Evolutionary conservation across 2,797 vertebrate genomes (phyloP).

Genomic region (Sternarchorhynchus goeldii): DNA sequence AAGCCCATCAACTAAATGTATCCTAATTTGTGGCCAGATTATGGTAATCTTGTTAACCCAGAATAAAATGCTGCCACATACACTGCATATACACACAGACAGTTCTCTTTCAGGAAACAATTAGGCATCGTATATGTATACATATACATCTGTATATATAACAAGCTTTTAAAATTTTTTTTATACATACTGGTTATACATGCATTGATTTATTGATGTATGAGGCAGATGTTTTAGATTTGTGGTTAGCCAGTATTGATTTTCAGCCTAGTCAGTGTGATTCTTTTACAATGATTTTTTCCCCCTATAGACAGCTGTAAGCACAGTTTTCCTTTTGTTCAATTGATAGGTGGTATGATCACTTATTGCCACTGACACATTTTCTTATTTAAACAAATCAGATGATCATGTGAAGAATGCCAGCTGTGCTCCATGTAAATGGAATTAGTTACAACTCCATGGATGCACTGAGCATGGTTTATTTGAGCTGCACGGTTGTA

Average conservation of each 20-base stretch:
- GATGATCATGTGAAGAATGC: too few species aligned
- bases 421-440: too few species aligned
- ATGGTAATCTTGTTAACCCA: constrained; percentile 59
- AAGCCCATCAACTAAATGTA: constrained; percentile 28
- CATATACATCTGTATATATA: background rate
- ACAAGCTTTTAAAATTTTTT: too few species aligned
- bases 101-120: background rate
- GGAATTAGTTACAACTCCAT: too few species aligned
- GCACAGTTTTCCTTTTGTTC: constrained; percentile 6
- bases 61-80: constrained; percentile 10
- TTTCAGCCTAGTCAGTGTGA: background rate
- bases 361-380: too few species aligned
- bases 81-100: constrained; percentile 1
- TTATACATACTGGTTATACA: too few species aligned
- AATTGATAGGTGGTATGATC: background rate
- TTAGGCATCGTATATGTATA: background rate
- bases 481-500: too few species aligned
- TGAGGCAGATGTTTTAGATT: background rate
- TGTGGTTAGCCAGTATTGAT: background rate
- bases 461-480: too few species aligned
- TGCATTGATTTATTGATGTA: background rate
- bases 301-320: background rate
- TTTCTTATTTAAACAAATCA: too few species aligned
- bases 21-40: constrained; percentile 47
- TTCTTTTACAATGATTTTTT: background rate